A percentile compares a stretch with the other conserved stretches of the same genome.
These are phyloP conservation scores for Cardiocondyla obscurior DNA, from an alignment of 1,140 invertebrate genomes.

Conservation along the genomic window DNA sequence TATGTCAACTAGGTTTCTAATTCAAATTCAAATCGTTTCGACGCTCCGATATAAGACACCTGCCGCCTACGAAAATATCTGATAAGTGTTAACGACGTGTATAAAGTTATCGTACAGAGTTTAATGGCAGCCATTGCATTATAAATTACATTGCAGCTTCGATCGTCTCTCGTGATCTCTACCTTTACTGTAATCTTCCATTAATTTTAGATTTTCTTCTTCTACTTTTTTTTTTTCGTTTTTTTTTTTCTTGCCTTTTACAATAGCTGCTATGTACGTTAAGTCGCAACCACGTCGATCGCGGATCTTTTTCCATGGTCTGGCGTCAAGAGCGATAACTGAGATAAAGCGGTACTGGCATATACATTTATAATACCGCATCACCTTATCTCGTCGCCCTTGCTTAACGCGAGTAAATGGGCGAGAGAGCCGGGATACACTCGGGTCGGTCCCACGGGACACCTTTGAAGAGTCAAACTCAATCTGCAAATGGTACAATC, in stretches of 20 bases:
- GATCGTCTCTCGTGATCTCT: background rate
- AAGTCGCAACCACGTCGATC: background rate
- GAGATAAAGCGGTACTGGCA: constrained; percentile 55
- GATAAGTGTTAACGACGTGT: background rate
- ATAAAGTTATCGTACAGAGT: constrained; percentile 1
- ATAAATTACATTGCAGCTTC: background rate
- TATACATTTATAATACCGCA: constrained; percentile 68
- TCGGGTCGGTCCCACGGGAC: constrained; percentile 23
- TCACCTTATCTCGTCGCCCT: constrained; percentile 56
- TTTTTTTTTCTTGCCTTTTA: background rate
- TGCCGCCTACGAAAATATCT: background rate
- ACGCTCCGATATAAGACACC: background rate
- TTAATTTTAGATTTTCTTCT: constrained; percentile 13
- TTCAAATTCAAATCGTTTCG: background rate
- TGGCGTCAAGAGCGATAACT: constrained; percentile 56
- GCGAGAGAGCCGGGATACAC: constrained; percentile 15
- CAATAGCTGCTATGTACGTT: background rate
- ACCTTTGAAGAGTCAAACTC: constrained; percentile 58
- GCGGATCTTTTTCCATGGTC: constrained; percentile 43
- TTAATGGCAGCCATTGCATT: background rate
- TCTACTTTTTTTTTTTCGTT: too few relatives aligned
- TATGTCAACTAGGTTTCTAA: background rate
- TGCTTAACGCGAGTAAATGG: constrained; percentile 37
- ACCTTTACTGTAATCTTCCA: background rate
- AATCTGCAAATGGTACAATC: constrained; percentile 65